Conservation (phyloP, 1,140 invertebrate species). For the Diabrotica undecimpunctata region DNA sequence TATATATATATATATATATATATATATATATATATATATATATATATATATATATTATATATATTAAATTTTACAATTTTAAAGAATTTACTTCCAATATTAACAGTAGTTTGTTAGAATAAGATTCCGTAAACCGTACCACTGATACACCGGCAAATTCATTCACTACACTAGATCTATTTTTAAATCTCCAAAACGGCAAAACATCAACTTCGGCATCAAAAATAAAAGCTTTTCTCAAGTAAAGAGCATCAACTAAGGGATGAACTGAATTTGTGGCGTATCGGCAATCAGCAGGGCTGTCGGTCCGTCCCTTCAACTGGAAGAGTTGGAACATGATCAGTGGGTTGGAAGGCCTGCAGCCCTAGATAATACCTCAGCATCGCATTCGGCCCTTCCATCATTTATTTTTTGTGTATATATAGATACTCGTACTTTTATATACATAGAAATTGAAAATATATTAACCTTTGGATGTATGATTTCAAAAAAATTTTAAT, state of each 20-base stretch:
- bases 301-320: constrained; percentile 5
- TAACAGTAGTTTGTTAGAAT: too few species aligned
- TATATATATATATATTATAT: too few species aligned
- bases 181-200: background rate
- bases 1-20: too few species aligned
- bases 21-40: too few species aligned
- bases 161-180: background rate
- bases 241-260: constrained; percentile 2
- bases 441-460: background rate
- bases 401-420: constrained; percentile 5
- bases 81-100: too few species aligned
- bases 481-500: too few species aligned
- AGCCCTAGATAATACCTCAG: constrained; percentile 4
- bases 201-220: background rate
- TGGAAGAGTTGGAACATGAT: constrained; percentile 3
- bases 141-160: background rate
- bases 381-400: constrained; percentile 6
- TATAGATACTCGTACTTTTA: background rate
- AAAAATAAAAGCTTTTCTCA: background rate
- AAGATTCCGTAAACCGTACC: too few species aligned
- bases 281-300: constrained; percentile 9
- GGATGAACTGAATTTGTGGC: background rate
- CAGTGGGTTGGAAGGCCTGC: constrained; percentile 12
- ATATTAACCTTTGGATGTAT: background rate
- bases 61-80: too few species aligned